Evolutionary conservation across 1,140 invertebrate species (phyloP), one percentile per base, ranked within the genome.

Genomic region (Halyomorpha halys): DNA sequence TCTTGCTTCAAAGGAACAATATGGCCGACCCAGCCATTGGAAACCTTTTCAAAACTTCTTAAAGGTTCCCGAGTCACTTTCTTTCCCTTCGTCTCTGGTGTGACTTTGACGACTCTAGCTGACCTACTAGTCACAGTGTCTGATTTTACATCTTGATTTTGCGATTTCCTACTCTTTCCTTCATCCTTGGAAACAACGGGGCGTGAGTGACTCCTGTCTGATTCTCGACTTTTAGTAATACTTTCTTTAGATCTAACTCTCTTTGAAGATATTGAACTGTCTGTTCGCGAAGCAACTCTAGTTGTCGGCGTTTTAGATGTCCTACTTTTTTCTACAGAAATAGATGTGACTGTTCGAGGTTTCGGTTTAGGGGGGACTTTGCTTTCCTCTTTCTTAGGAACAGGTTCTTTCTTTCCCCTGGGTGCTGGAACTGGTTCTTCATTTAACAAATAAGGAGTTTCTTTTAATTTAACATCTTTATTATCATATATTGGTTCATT

Each of bases 1-100:
- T 60, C 27, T 39, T 44, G 27, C 30, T 64, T 63, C 11, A 54
- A 23, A 9, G 61, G 56, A 16, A 63, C 65, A 15, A 47, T 53
- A 25, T 62, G 60, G 3, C 65, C 61, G 16, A 66, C 65, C 65
- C 65, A 66, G n/a, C 65, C 65, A 23, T 66, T 66, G 23, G 61
- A 63, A 2, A 66, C 61, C 44, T 66, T 66, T 25, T 66, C 65
- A 44, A 66, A 66, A 53, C 54, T 63, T 27, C 62, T 54, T 21
- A 66, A 47, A 9, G 65, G 65, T 44, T 66, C 65, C 27, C 53
- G 44, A 13, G 49, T 39, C 1, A 21, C 53, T 39, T 39, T 39
- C 11, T 39, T 39, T 23, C 18, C 34, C 54, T 66, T 61, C n/a
- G 45, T 27, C 16, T 18, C 59, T 14, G 47, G 45, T 51, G 23